Evolutionary conservation across 2,888 invertebrate genomes (phyloP).

Genomic region (Calameuta filiformis): DNA sequence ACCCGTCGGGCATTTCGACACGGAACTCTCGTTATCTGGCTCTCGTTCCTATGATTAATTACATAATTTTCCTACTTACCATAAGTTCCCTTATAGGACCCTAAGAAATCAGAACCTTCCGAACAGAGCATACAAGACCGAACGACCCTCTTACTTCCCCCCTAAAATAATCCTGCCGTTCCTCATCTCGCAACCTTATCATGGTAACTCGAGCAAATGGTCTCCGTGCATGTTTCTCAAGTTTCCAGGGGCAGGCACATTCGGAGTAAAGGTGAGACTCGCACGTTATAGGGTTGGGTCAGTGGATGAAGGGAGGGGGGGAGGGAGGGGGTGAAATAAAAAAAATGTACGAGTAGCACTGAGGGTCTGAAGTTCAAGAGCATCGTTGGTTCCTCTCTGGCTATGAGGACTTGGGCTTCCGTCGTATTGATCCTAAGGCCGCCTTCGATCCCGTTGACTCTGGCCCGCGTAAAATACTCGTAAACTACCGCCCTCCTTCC

Average conservation of each 20-base stretch:
- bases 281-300: neutral
- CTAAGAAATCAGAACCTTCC: neutral
- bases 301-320: neutral
- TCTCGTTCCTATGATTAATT: neutral
- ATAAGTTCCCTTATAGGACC: neutral
- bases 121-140: neutral
- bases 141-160: neutral
- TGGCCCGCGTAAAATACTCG: constrained; percentile 22
- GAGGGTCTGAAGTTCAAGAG: constrained; percentile 6
- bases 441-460: constrained; percentile 20
- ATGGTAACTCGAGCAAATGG: neutral
- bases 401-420: constrained; percentile 3
- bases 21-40: neutral
- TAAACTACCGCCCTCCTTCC: constrained; percentile 13
- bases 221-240: neutral
- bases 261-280: neutral
- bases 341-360: neutral
- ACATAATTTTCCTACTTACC: neutral
- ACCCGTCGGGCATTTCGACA: neutral
- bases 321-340: neutral
- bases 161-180: neutral
- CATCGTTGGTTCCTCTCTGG: neutral
- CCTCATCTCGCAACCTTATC: neutral
- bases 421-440: constrained; percentile 20
- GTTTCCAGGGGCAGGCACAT: neutral